Evolutionary conservation across 1,140 invertebrate species (phyloP), one percentile per base, ranked within the genome.

Genomic region (Caenorhabditis inopinata): DNA sequence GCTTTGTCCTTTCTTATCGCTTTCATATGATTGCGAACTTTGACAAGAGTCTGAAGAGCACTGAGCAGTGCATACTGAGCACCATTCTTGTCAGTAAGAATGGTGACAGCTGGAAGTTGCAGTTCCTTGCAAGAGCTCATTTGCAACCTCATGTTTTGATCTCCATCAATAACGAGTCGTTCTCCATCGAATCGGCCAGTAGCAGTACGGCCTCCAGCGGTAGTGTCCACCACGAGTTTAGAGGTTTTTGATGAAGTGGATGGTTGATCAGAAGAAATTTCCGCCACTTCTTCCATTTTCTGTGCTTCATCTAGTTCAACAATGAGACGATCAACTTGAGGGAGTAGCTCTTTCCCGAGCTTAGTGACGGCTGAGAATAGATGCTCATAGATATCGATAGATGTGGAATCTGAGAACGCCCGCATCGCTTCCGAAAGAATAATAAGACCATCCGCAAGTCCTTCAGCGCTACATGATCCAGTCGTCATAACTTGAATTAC

Each of bases 31-130:
- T 47, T 68, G 12, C 80, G 48, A 27, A 81, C 48, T 49, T 81
- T 81, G 51, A 49, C 48, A 2, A 81, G 32, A 29, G 80, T 81
- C 18, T 81, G 80, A 3, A 81, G 80, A 35, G 80, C 48, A 48
- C 58, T 77, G 35, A 81, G 80, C 3, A 81, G 23, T 27, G 51
- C 38, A 46, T 68, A 76, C 27, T 81, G 80, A 7, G 75, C 74
- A 18, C 80, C 80, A 16, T 38, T 29, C 49, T 81, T 81, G 49
- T 81, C 80, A 12, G 74, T 76, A n/a, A 81, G 48, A 7, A 38
- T 51, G 9, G 42, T 76, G 29, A 81, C 74, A 3, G 74, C 53
- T 1, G 80, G 80, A 16, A 81, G 49, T n/a, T 75, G 80, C 11
- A 76, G 42, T 35, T 79, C 78, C n/a, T 45, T 46, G 18, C 78